Conservation (phyloP, 37 sponge, comb jelly and placozoan species). For the Aplysina aerophoba region DNA sequence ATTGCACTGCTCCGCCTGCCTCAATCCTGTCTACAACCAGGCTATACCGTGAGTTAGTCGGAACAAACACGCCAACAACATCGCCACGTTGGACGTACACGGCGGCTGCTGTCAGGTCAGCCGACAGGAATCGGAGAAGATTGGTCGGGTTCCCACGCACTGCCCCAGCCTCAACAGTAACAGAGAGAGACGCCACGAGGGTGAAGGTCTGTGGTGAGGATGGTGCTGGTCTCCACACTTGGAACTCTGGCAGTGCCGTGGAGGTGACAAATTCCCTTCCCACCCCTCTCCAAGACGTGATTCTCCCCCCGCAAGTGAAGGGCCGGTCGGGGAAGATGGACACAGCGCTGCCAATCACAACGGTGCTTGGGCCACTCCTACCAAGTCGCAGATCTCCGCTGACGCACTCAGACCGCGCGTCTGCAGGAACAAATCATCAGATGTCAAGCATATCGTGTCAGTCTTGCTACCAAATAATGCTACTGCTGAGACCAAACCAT, state of each 20-base stretch:
- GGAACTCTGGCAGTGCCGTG: not conserved
- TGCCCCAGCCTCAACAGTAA: too few relatives aligned
- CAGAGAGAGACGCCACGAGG: not conserved
- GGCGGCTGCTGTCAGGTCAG: not conserved
- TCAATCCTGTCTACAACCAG: not conserved
- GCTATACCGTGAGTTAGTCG: not conserved
- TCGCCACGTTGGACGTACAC: conserved; percentile 18
- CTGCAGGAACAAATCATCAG: too few relatives aligned
- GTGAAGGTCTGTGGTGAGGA: not conserved
- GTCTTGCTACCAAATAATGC: too few relatives aligned
- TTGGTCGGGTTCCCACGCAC: not conserved
- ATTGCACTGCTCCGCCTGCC: not conserved
- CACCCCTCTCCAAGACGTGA: not conserved
- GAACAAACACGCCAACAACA: conserved; percentile 8
- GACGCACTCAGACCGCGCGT: too few relatives aligned
- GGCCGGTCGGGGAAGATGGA: not conserved
- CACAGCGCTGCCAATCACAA: too few relatives aligned
- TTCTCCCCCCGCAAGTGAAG: conserved; percentile 15
- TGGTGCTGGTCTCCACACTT: not conserved
- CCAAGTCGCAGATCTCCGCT: too few relatives aligned
- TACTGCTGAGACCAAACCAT: too few relatives aligned
- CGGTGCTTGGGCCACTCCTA: too few relatives aligned
- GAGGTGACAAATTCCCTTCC: not conserved
- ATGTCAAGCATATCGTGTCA: too few relatives aligned
- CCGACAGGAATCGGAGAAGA: not conserved